Evolutionary conservation across 2,797 vertebrate genomes (phyloP).

Genomic region (Rhynchotus rufescens): DNA sequence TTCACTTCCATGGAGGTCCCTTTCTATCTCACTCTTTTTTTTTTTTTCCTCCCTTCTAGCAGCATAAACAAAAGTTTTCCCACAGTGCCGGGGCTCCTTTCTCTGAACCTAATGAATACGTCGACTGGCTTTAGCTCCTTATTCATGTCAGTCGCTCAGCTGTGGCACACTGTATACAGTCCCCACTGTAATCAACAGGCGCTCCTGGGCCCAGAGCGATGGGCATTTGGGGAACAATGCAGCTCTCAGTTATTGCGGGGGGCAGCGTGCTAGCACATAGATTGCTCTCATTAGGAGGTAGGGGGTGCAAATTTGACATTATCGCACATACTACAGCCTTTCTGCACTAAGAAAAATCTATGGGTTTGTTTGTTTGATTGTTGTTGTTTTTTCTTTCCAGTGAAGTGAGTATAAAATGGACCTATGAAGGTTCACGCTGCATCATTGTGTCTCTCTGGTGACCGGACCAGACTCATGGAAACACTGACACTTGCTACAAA

Average conservation of each 20-base stretch:
- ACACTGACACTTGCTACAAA: accelerated
- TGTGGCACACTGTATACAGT: conserved; percentile 51
- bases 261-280: neutral
- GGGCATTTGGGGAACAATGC: neutral
- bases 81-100: conserved; percentile 60
- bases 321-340: neutral
- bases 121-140: conserved; percentile 44
- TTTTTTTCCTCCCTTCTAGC: neutral
- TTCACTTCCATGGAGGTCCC: conserved; percentile 53
- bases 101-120: conserved; percentile 70
- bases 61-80: conserved; percentile 70
- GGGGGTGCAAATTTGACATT: neutral
- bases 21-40: neutral
- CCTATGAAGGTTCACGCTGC: neutral
- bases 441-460: neutral
- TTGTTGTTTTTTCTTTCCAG: neutral
- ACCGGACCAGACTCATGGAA: neutral
- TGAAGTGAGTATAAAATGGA: neutral
- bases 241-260: conserved; percentile 2
- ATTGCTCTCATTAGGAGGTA: neutral
- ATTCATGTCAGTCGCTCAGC: conserved; percentile 72
- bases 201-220: neutral
- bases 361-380: neutral
- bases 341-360: neutral
- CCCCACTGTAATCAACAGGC: conserved; percentile 36